These are phyloP conservation scores for Sorex fumeus DNA, from an alignment of 2,113 vertebrate genomes.

Conservation along the genomic window DNA sequence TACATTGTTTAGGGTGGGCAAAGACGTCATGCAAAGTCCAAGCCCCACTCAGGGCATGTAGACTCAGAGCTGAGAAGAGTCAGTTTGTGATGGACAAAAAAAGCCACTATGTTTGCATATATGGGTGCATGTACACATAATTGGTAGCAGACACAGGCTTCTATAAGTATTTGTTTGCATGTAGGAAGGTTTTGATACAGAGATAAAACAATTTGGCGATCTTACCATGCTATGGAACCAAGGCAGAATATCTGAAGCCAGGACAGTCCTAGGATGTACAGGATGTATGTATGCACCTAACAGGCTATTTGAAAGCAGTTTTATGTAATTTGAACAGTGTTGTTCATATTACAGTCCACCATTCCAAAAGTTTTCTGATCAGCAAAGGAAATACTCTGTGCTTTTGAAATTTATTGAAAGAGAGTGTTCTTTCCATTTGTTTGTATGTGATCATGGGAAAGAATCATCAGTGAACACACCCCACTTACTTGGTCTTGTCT, in stretches of 20 bases:
- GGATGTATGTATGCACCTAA: background rate
- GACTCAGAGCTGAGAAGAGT: background rate
- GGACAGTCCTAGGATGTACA: background rate
- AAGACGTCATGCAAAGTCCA: background rate
- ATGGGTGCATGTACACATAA: background rate
- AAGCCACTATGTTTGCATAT: too few species aligned
- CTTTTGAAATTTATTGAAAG: background rate
- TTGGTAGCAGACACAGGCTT: background rate
- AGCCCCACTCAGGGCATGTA: background rate
- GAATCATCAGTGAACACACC: background rate
- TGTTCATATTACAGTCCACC: background rate
- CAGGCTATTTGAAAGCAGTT: background rate
- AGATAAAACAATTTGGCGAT: background rate
- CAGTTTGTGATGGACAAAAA: background rate
- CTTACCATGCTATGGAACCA: background rate
- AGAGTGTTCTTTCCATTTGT: background rate
- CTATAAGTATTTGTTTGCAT: slow-evolving; percentile 5
- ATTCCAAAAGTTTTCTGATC: background rate
- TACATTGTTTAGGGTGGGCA: background rate
- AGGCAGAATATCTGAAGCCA: background rate
- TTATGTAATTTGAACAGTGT: background rate
- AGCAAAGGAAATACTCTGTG: background rate
- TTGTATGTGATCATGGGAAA: background rate
- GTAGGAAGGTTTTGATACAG: background rate
- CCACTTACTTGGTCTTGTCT: background rate